Evolutionary conservation across 2,113 vertebrate genomes (phyloP).

Genomic region (Psephotus haematonotus): DNA sequence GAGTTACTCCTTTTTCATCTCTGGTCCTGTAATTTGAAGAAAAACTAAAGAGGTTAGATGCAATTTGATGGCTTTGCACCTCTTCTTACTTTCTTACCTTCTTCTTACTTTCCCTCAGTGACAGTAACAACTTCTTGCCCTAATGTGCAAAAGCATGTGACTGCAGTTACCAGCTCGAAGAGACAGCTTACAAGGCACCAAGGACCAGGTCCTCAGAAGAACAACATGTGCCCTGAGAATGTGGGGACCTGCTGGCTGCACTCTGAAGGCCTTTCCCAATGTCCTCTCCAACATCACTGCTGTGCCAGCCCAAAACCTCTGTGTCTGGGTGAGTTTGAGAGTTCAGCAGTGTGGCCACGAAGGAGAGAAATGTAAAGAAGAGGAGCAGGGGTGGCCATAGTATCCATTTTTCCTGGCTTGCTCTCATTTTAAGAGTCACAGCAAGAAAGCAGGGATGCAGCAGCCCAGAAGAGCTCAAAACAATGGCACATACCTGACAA

Average conservation of each 20-base stretch:
- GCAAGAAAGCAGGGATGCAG: background rate
- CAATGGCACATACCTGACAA: fast-evolving
- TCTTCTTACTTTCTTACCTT: background rate
- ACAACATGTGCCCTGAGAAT: fast-evolving
- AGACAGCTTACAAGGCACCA: background rate
- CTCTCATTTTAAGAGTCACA: background rate
- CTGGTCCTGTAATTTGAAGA: background rate
- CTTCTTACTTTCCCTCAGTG: background rate
- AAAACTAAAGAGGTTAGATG: background rate
- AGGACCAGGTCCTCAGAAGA: background rate
- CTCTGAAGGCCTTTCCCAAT: background rate
- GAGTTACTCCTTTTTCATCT: background rate
- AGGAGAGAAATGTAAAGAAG: background rate
- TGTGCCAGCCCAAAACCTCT: background rate
- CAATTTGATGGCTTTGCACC: background rate
- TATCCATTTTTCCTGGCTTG: background rate
- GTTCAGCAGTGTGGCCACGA: background rate
- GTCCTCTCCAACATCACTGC: background rate
- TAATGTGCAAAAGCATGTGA: background rate
- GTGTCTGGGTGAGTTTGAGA: background rate
- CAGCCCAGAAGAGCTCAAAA: background rate
- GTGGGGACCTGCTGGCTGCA: background rate
- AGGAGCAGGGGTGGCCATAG: background rate
- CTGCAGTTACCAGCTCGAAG: background rate
- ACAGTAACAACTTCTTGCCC: background rate